Conservation (phyloP, 2,113 vertebrate species). For the Phalacrocorax carbo region DNA sequence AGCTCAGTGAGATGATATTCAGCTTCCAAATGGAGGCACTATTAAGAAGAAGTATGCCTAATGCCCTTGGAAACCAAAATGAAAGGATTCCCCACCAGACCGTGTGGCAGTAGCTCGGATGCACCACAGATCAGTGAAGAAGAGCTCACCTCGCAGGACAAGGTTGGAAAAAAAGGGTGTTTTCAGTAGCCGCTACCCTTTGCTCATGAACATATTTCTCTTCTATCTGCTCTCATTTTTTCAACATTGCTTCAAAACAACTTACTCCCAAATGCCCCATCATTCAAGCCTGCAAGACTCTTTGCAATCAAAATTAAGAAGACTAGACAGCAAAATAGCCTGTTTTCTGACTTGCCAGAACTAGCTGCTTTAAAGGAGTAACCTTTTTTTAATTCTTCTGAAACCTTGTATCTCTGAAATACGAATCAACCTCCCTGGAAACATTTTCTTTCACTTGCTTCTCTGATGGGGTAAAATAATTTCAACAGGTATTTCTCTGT, state of each 20-base stretch:
- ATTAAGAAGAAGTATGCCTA: background rate
- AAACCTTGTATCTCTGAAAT: background rate
- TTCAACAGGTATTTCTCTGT: background rate
- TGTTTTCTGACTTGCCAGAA: background rate
- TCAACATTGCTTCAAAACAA: background rate
- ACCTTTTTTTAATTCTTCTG: background rate
- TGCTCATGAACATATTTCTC: background rate
- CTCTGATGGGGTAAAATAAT: background rate
- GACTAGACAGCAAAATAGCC: background rate
- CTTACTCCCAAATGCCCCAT: background rate
- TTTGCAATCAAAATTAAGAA: background rate
- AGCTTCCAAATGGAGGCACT: background rate
- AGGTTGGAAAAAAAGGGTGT: background rate
- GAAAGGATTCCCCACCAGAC: background rate
- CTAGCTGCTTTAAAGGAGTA: background rate
- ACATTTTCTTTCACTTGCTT: background rate
- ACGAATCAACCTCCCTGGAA: background rate
- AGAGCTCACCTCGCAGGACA: fast-evolving
- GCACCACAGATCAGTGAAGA: background rate
- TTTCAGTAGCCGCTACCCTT: background rate
- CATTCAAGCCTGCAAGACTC: background rate
- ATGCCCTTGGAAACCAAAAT: background rate
- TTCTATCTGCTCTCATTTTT: background rate
- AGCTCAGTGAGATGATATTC: background rate
- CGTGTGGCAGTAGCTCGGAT: background rate